Conservation (phyloP, 2,797 vertebrate species). For the Chiroxiphia lanceolata region DNA sequence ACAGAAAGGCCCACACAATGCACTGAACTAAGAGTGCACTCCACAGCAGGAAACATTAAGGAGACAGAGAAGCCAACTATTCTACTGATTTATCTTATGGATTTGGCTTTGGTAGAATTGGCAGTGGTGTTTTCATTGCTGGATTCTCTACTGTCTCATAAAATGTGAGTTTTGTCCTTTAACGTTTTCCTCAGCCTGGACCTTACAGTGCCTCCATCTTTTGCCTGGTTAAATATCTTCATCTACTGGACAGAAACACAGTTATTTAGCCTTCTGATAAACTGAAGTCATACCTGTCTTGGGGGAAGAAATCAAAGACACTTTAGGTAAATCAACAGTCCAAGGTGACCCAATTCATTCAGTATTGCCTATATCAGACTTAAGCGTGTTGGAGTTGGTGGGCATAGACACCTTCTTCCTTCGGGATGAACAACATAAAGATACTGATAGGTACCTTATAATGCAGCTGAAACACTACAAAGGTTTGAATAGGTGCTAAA, state of each 20-base stretch:
- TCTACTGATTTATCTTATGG: background rate
- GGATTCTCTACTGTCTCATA: background rate
- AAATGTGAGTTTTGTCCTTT: background rate
- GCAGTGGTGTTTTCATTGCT: background rate
- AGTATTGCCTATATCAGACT: background rate
- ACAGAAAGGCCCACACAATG: background rate
- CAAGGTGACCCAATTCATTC: background rate
- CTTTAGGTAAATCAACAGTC: background rate
- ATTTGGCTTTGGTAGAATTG: background rate
- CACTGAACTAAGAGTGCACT: background rate
- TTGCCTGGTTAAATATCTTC: background rate
- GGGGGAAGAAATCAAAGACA: background rate
- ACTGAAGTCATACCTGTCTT: background rate
- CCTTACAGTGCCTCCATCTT: background rate
- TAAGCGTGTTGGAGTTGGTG: background rate
- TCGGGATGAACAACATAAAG: background rate
- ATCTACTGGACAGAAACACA: background rate
- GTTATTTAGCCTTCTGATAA: background rate
- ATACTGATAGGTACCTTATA: background rate
- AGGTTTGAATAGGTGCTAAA: background rate
- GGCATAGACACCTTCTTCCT: background rate
- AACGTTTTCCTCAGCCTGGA: background rate
- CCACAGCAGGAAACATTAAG: background rate
- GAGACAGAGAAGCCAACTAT: background rate
- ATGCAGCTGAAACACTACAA: background rate